Evolutionary conservation across 2,888 invertebrate genomes (phyloP).

Genomic region (Andrena bicolor): DNA sequence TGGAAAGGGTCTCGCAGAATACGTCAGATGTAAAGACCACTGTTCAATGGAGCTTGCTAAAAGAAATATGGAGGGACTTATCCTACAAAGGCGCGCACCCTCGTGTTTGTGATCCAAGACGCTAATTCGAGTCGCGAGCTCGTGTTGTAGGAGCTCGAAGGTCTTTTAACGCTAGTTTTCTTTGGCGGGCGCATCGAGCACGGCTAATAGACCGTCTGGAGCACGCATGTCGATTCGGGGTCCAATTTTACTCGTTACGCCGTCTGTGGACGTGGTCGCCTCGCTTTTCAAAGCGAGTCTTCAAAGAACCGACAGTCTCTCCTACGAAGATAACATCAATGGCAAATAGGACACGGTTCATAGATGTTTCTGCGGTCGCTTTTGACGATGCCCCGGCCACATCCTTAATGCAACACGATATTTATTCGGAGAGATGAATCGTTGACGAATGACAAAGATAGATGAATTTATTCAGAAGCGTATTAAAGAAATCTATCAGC

Average conservation of each 20-base stretch:
- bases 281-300: constrained; percentile 57
- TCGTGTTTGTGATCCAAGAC: neutral
- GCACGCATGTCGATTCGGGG: constrained; percentile 51
- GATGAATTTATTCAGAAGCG: neutral
- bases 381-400: constrained; percentile 23
- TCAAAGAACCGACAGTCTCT: constrained; percentile 57
- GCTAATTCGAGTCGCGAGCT: constrained; percentile 1
- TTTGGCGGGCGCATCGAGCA: constrained; percentile 16
- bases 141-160: constrained; percentile 26
- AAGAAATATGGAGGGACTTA: neutral
- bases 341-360: constrained; percentile 42
- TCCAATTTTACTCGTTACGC: constrained; percentile 69
- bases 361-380: constrained; percentile 24
- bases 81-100: neutral
- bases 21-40: neutral
- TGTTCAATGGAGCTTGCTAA: neutral
- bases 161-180: constrained; percentile 24
- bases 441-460: neutral
- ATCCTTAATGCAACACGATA: constrained; percentile 48
- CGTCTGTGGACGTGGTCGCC: constrained; percentile 50
- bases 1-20: neutral
- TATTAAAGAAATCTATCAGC: constrained; percentile 23
- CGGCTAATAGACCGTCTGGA: constrained; percentile 56
- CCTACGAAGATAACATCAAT: constrained; percentile 66
- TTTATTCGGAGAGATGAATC: neutral